Evolutionary conservation across 2,113 vertebrate genomes (phyloP), one percentile per base, ranked within the genome.

Genomic region (Agapornis roseicollis): DNA sequence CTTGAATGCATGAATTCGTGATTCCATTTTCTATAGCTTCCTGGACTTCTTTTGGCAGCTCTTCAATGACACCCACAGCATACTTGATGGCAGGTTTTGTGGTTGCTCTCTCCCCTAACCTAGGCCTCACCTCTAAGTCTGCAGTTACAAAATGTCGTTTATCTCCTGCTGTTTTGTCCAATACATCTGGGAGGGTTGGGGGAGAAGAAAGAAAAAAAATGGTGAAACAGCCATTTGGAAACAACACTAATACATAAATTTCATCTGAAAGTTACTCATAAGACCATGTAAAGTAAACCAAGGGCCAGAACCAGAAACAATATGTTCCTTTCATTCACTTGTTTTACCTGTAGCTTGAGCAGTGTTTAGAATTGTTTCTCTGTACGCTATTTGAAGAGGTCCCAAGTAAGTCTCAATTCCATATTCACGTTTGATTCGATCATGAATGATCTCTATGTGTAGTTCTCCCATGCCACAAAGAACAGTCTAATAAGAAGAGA

Each of bases 401-500:
- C 99, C 99, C 5, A 99, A 97, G 2, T 99, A 98, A 41, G 99
- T 99, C 96, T 99, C 98, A 20, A 99, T 97, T 95, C 98, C 98
- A 73, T 99, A 99, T 91, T 99, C 99, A 91, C 99, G 98, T 94
- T 98, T 98, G 97, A 99, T 99, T 81, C 99, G 98, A 78, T 99
- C 99, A 37, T 99, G 99, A 96, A 99, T 97, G 78, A 99, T 99
- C 95, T 99, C 99, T 87, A 99, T 99, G 94, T 99, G 99, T 89
- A 99, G 98, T 85, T 99, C 99, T 61, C 99, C 99, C 99, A 99
- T 99, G n/a, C 99, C 99, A 96, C 99, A 99, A 31, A 99, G 97
- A 87, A 99, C 86, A 20, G 98, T 99, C 99, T 99, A 88, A 53
- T 55, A 74, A 80, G 41, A 91, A 64, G 58, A 88, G 20, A 77